These are phyloP conservation scores for Microtus montanus DNA, from an alignment of 2,113 vertebrate species.

Conservation along the genomic window DNA sequence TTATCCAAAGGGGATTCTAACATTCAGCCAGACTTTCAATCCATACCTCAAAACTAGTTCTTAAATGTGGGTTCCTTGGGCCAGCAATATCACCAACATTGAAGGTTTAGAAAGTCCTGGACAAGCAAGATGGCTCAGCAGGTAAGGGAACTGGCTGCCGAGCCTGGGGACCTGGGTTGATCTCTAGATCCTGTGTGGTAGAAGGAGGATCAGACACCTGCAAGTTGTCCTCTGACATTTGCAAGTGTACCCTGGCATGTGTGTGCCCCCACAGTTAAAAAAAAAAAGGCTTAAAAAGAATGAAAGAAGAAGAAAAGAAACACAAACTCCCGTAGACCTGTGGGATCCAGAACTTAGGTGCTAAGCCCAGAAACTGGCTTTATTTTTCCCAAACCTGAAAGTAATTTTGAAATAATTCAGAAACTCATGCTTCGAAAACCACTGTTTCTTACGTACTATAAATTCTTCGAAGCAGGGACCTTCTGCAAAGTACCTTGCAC, in stretches of 20 bases:
- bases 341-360: not conserved
- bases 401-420: not conserved
- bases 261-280: not conserved
- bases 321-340: not conserved
- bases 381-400: not conserved
- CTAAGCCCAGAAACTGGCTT: not conserved
- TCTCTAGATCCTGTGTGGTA: not conserved
- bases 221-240: not conserved
- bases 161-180: not conserved
- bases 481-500: not conserved
- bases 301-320: not conserved
- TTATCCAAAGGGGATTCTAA: not conserved
- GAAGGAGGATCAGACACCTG: not conserved
- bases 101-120: no score
- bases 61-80: not conserved
- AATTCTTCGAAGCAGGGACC: not conserved
- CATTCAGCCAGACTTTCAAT: not conserved
- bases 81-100: not conserved
- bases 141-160: not conserved
- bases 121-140: not conserved
- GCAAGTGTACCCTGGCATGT: not conserved
- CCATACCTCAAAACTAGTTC: not conserved
- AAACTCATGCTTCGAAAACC: not conserved
- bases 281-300: not conserved
- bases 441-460: not conserved